Evolutionary conservation across 2,113 vertebrate genomes (phyloP).

Genomic region (Megaleporinus macrocephalus): DNA sequence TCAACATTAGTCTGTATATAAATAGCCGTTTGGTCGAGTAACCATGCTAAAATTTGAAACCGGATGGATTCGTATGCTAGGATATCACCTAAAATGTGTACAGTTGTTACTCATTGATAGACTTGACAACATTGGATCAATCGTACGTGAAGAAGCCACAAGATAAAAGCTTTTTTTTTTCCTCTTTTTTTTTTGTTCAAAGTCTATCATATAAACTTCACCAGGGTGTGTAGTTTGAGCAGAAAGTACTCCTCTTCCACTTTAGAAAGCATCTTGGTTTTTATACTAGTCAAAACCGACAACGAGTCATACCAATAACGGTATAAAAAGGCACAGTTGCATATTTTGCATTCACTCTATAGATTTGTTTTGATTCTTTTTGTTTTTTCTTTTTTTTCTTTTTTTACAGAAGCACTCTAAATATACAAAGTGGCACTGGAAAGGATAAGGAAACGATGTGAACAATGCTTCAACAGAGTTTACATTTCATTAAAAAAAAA

Average conservation of each 20-base stretch:
- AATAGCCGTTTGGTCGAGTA: conserved; percentile 61
- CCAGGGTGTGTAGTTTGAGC: conserved; percentile 68
- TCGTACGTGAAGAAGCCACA: conserved; percentile 85
- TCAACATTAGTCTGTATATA: conserved; percentile 69
- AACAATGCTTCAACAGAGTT: conserved; percentile 30
- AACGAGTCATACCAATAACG: conserved; percentile 88
- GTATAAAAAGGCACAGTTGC: conserved; percentile 99
- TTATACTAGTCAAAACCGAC: conserved; percentile 87
- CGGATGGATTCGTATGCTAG: conserved; percentile 63
- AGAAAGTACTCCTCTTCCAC: conserved; percentile 82
- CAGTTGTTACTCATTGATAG: conserved; percentile 57
- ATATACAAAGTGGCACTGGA: conserved; percentile 88
- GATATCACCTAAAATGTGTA: conserved; percentile 59
- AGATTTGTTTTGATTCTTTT: conserved; percentile 60
- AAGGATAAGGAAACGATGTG: conserved; percentile 34
- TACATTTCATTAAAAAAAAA: conserved; percentile 31
- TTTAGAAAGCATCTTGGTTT: conserved; percentile 82
- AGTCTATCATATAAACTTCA: conserved; percentile 70
- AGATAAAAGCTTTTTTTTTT: conserved; percentile 73
- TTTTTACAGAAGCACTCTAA: conserved; percentile 89
- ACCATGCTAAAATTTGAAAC: conserved; percentile 70
- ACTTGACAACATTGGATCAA: conserved; percentile 79
- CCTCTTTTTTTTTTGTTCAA: conserved; percentile 51
- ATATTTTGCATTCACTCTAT: conserved; percentile 98
- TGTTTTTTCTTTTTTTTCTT: conserved; percentile 24